Base-by-base conservation (phyloP, 2,797 vertebrate species). In the Garrulus glandarius region DNA sequence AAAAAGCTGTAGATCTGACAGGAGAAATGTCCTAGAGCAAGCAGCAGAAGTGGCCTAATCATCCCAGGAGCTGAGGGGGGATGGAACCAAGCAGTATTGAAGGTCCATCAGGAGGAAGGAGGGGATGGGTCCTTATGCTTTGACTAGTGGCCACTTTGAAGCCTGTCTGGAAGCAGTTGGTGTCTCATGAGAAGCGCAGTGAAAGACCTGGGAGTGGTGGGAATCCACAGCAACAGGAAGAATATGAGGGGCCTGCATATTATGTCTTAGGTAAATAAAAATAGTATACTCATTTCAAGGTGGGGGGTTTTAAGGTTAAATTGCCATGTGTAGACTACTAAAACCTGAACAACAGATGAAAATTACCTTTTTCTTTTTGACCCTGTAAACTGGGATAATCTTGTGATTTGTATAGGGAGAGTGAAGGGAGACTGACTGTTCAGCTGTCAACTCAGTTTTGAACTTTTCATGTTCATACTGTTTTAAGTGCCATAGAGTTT, bases 21-120 rank as follows among this genome's bases (percentile, higher is more conserved):
- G 49, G 47, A 56, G 39, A 56, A 21, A 32, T 63, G 49, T 23
- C 27, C 29, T 34, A 59, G n/a, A 59, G 52, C 49, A 29, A 70
- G 56, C 22, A n/a, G 50, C 36, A 67, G 37, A 63, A 53, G 8
- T 50, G 46, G 19, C 70, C 27, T 84, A 39, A 7, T 5, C 21
- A 19, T 61, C 20, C 71, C 0, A 0, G 47, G 67, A 32, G 20
- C 50, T 61, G 36, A 53, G 30, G 1, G 2, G 32, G 52, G 19
- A 9, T 7, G 8, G 70, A 69, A 7, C 22, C 0, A 0, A 57
- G 43, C 24, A 37, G 68, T 21, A 49, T 16, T 30, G 13, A 52
- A 56, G 22, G 56, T 75, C 18, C 19, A 13, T 32, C 37, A 50
- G 59, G 9, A 68, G 41, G 34, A 55, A 44, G 22, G 44, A 43